Base-by-base conservation (phyloP, 2,113 vertebrate genomes). In the Leucopsar rothschildi region DNA sequence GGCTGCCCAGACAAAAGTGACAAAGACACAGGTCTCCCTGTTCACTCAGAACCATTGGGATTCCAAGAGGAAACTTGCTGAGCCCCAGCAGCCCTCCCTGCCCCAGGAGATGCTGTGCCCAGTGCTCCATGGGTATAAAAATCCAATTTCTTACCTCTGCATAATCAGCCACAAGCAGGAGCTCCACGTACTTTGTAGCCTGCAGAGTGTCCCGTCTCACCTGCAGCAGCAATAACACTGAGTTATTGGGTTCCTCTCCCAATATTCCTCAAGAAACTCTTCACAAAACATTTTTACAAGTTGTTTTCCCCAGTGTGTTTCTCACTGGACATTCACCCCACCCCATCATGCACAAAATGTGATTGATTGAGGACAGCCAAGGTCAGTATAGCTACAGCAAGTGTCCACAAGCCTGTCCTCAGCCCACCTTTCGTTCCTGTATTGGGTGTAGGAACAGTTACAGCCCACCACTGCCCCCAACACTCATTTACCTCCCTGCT, bases 151-250 rank as follows among this genome's bases (percentile, higher is more conserved):
- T 98, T 98, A 99, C 99, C 99, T 99, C 99, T 15, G 99, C 98
- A 39, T 98, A 98, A 97, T 99, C 99, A 61, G 99, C 99, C 80
- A 99, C 99, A 0, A 99, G 91, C 93, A 99, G 98, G 81, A 99
- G 98, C 90, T 99, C 99, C 84, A 99, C 99, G 0, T 99, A 99
- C 96, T 99, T 99, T 39, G 97, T 99, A 84, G 97, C 97, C 89
- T 98, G 97, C 57, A 97, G 96, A 89, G 98, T 91, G 29, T 99
- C 99, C 82, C 99, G 98, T 96, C 97, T 99, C 68, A 97, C 97
- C 99, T 99, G 88, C 47, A 70, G 76, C 75, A 82, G 92, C 29
- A 90, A 31, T 5, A 76, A 40, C 64, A 69, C 71, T 77, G n/a
- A 11, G 17, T 83, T 81, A 86, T 24, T 83, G 85, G 40, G 20